Conservation (phyloP, 1,140 invertebrate genomes). For the Myzus persicae region DNA sequence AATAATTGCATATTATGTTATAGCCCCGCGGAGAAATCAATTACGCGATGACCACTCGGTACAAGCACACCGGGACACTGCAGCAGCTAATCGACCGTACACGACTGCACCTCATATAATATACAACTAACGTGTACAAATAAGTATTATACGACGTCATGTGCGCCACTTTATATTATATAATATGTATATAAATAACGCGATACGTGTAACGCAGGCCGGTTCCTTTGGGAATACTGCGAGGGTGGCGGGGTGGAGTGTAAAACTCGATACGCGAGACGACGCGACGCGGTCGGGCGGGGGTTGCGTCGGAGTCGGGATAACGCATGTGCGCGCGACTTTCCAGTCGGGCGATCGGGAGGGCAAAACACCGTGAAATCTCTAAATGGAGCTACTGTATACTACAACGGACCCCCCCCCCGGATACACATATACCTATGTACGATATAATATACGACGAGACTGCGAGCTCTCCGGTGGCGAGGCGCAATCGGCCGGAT, state of each 20-base stretch:
- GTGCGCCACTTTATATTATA: background rate
- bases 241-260: background rate
- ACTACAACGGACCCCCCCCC: background rate
- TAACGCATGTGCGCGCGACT: background rate
- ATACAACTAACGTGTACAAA: background rate
- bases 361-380: conserved; percentile 38
- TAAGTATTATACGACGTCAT: background rate
- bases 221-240: background rate
- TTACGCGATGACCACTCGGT: conserved; percentile 59
- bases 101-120: background rate
- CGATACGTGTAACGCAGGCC: background rate
- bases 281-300: background rate
- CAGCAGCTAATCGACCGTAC: conserved; percentile 56
- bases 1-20: background rate
- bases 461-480: background rate
- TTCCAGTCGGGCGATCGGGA: background rate
- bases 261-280: background rate
- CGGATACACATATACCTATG: no score
- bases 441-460: background rate
- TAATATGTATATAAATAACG: background rate
- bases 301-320: background rate
- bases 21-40: conserved; percentile 43
- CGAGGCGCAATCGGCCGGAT: conserved; percentile 15
- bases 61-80: background rate
- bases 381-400: conserved; percentile 24